Evolutionary conservation across 2,888 invertebrate species (phyloP), one percentile per base, ranked within the genome.

Genomic region (Cryptocephalus moraei): DNA sequence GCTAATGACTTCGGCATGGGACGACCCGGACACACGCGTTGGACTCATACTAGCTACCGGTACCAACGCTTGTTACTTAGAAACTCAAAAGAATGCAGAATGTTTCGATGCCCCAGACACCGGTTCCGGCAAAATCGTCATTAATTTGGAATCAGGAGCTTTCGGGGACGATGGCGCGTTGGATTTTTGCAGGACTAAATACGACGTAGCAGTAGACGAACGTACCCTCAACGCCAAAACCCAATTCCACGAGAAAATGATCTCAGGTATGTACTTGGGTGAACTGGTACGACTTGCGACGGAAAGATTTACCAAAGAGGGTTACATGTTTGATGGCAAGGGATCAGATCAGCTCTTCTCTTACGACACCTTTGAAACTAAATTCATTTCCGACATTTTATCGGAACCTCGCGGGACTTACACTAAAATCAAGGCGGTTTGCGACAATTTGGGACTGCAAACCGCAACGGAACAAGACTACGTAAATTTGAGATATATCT

Each of bases 221-320:
- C 80, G 81, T 59, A 91, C 92, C 45, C 84, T 95, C 58, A 95
- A 89, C 68, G 82, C 84, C 10, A 81, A 81, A 52, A 86, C 82
- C 70, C 96, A 96, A 72, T 77, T 89, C 80, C 86, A 86, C 72
- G 97, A 97, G 70, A 97, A 97, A 73, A 96, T 96, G 94, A 95
- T 96, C 63, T 93, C 94, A 2, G 97, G 96, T 53, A 96, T 97
- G 96, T 97, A 97, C 71, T 85, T 97, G 88, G 97, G 97, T 10
- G 97, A 99, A 71, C 70, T 99, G 53, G 91, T 87, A 8, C 82
- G 99, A 49, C 76, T 91, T 43, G 87, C 86, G 8, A 74, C 96
- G 44, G 87, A 86, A 43, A 86, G 87, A 66, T 84, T 93, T 62
- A 85, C 88, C 8, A 79, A 80, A 58, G 80, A 80, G 60, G 86